Evolutionary conservation across 2,113 vertebrate genomes (phyloP).

Genomic region (Calypte anna): DNA sequence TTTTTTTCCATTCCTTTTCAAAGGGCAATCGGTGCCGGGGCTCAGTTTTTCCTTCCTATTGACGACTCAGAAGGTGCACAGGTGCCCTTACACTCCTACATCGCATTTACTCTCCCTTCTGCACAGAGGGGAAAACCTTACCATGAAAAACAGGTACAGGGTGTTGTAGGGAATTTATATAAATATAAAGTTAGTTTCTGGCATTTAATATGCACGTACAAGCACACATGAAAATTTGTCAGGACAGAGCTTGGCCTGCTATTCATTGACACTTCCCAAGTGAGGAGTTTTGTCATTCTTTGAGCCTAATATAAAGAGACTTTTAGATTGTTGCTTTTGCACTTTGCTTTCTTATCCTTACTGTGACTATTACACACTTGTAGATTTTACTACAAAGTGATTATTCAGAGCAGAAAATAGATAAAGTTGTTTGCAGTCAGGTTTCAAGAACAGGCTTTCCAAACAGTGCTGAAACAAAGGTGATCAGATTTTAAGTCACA

Average conservation of each 20-base stretch:
- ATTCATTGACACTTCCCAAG: background rate
- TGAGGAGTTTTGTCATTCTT: background rate
- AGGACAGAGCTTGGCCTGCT: background rate
- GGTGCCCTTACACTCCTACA: background rate
- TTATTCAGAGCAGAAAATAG: background rate
- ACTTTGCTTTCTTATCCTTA: background rate
- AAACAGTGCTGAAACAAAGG: background rate
- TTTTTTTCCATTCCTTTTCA: background rate
- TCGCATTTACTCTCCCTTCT: background rate
- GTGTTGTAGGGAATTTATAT: background rate
- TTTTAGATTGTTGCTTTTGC: background rate
- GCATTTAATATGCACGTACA: background rate
- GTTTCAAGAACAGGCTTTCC: background rate
- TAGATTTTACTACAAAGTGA: background rate
- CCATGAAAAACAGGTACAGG: background rate
- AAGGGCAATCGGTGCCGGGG: background rate
- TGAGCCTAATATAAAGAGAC: background rate
- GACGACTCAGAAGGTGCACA: rapidly evolving
- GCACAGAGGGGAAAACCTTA: background rate
- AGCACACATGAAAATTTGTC: background rate
- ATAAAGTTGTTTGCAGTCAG: background rate
- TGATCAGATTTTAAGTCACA: background rate
- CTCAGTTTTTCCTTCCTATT: background rate
- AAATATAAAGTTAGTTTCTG: background rate
- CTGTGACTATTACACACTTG: background rate